Evolutionary conservation across 2,888 invertebrate species (phyloP).

Genomic region (Ephialtes manifestator): DNA sequence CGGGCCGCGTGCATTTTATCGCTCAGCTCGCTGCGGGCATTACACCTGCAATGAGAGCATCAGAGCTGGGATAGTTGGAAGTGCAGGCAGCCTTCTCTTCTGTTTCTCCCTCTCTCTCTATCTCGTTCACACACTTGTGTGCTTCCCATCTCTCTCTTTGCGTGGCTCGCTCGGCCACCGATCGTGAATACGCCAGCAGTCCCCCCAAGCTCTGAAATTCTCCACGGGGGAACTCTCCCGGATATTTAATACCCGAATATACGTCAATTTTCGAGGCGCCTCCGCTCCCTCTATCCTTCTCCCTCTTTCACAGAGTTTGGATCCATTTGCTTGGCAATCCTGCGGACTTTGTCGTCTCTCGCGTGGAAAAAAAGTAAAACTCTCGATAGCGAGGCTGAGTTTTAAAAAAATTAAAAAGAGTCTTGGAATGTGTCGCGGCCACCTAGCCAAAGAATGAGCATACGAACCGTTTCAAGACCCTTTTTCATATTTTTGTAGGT

Average conservation of each 20-base stretch:
- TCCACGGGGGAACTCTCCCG: slow-evolving; percentile 57
- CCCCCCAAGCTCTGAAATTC: slow-evolving; percentile 59
- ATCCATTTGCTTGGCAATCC: not conserved
- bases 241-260: slow-evolving; percentile 67
- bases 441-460: too few species aligned
- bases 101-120: slow-evolving; percentile 37
- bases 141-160: not conserved
- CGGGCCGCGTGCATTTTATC: slow-evolving; percentile 77
- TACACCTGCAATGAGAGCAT: slow-evolving; percentile 78
- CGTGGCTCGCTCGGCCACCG: not conserved
- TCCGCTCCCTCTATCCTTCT: slow-evolving; percentile 5
- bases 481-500: too few species aligned
- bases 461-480: too few species aligned
- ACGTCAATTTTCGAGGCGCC: slow-evolving; percentile 61
- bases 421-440: too few species aligned
- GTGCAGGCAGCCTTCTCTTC: slow-evolving; percentile 66
- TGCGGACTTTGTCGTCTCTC: not conserved
- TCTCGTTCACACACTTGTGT: not conserved
- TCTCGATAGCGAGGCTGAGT: too few species aligned
- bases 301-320: not conserved
- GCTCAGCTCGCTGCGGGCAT: slow-evolving; percentile 79
- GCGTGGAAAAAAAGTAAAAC: not conserved
- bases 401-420: too few species aligned
- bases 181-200: slow-evolving; percentile 42
- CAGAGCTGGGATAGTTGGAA: slow-evolving; percentile 16